A percentile compares a stretch with the other conserved stretches of the same genome.
phyloP scores from a whole-genome alignment of 2,113 vertebrate genomes.

The Alouatta palliata region DNA sequence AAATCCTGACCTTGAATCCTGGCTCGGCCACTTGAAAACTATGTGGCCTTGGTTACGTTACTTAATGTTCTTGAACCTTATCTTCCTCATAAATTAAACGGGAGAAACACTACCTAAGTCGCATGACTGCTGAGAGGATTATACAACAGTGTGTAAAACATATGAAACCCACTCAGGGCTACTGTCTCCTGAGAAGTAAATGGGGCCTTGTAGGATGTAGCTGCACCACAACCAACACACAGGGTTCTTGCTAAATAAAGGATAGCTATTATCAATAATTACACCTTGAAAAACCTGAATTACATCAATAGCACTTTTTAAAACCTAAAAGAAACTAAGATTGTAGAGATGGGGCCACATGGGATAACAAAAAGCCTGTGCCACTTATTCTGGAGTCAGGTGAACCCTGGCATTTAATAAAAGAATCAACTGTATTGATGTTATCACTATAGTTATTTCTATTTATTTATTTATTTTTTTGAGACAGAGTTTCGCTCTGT shows the following conservation, averaged over 20 bases:
- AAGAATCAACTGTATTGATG: neutral
- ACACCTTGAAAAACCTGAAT: neutral
- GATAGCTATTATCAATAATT: neutral
- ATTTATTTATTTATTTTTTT: neutral
- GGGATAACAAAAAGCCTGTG: neutral
- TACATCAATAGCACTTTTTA: neutral
- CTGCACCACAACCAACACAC: neutral
- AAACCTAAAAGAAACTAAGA: neutral
- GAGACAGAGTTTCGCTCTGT: too few relatives aligned
- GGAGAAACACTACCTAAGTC: neutral
- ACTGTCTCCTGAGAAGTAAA: neutral
- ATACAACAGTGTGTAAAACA: neutral
- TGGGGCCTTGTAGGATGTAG: neutral
- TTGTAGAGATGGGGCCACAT: neutral
- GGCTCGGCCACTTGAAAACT: neutral
- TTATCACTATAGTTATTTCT: neutral
- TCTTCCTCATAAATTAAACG: neutral
- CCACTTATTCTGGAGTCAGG: neutral
- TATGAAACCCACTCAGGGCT: neutral
- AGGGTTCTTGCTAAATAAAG: neutral
- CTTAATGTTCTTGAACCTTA: neutral
- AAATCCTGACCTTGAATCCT: neutral
- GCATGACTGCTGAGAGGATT: neutral
- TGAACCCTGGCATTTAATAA: neutral
- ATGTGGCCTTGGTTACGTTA: neutral